phyloP scores from a whole-genome alignment of 1,140 invertebrate species.

The Amyelois transitella region DNA sequence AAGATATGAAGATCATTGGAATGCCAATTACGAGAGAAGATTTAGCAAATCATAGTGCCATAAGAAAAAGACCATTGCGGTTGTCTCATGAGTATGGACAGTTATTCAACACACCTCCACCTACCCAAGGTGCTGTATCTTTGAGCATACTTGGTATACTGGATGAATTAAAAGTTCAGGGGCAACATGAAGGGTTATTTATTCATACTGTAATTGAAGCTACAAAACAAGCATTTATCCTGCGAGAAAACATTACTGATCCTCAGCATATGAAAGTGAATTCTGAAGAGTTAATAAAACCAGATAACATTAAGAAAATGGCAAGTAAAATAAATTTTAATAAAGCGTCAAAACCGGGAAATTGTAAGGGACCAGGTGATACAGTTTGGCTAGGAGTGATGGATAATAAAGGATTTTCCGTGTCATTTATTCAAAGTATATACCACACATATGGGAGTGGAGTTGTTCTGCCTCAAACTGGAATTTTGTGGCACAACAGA shows the following conservation, averaged over 20 bases:
- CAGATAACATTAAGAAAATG: slow-evolving; percentile 38
- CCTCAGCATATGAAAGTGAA: slow-evolving; percentile 49
- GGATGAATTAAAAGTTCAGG: slow-evolving; percentile 50
- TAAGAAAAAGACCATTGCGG: slow-evolving; percentile 44
- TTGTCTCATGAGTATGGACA: slow-evolving; percentile 40
- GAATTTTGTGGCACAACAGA: slow-evolving; percentile 61
- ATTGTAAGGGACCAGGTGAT: slow-evolving; percentile 46
- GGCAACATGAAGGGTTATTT: slow-evolving; percentile 55
- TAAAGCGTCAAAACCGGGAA: slow-evolving; percentile 20
- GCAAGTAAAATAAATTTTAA: slow-evolving; percentile 38
- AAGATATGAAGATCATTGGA: slow-evolving; percentile 47
- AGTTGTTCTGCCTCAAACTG: slow-evolving; percentile 49
- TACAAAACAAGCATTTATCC: slow-evolving; percentile 54
- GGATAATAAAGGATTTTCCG: slow-evolving; percentile 59
- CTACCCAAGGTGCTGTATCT: slow-evolving; percentile 58
- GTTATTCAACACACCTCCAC: slow-evolving; percentile 53
- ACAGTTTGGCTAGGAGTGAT: slow-evolving; percentile 64
- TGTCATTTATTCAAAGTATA: slow-evolving; percentile 63
- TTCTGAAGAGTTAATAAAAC: slow-evolving; percentile 36
- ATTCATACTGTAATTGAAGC: slow-evolving; percentile 58
- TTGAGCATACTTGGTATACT: slow-evolving; percentile 52
- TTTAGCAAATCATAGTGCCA: slow-evolving; percentile 45
- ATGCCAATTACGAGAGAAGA: slow-evolving; percentile 57
- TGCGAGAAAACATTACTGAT: slow-evolving; percentile 60
- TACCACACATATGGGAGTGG: slow-evolving; percentile 54